Evolutionary conservation across 2,797 vertebrate genomes (phyloP).

Genomic region (Periparus ater): DNA sequence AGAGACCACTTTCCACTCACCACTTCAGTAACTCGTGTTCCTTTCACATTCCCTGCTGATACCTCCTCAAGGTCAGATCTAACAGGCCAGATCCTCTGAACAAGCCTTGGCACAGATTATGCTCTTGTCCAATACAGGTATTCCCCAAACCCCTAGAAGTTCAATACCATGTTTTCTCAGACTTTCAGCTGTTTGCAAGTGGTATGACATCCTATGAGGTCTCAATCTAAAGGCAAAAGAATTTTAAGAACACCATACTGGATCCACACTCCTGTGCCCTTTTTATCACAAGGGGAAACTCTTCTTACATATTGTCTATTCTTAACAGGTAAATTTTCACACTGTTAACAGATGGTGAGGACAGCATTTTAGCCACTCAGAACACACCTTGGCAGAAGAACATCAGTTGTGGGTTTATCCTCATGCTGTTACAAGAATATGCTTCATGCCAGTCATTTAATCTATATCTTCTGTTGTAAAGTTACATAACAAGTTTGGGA

Average conservation of each 20-base stretch:
- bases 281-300: neutral
- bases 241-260: neutral
- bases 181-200: neutral
- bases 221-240: neutral
- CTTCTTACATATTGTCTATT: neutral
- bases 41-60: neutral
- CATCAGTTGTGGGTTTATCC: neutral
- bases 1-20: constrained; percentile 22
- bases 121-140: neutral
- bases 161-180: neutral
- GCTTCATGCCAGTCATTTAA: neutral
- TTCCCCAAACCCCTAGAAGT: neutral
- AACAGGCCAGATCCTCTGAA: neutral
- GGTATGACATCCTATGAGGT: neutral
- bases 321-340: neutral
- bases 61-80: constrained; percentile 15
- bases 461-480: neutral
- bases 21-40: neutral
- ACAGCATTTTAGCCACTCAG: neutral
- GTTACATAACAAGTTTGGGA: neutral
- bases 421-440: fast-evolving
- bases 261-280: neutral
- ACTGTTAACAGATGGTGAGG: neutral
- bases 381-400: neutral
- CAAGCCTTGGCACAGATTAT: neutral